Base-by-base conservation (phyloP, 1,140 invertebrate genomes). In the Leptinotarsa texana region DNA sequence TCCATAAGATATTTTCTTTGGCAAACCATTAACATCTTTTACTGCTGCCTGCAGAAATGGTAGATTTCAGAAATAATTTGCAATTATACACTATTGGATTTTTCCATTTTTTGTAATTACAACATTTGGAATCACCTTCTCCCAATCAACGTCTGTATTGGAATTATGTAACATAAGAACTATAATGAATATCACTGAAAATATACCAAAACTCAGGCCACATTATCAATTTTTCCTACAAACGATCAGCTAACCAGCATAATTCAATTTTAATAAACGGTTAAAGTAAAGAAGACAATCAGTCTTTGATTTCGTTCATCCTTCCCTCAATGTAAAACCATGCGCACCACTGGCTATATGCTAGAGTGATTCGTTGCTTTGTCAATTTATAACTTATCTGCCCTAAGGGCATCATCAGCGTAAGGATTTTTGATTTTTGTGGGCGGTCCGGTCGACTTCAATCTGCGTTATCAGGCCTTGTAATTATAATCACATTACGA, bases 351-450 rank as follows among this genome's bases (percentile, higher is more conserved):
- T 65, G 63, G 63, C 27, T 65, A 65, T 69, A 47, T 27, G 18
- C 21, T 33, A 47, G 67, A 72, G 72, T 69, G 63, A 76, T 76
- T 72, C 68, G 63, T 69, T 68, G 76, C 77, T 78, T 78, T 78
- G 77, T 78, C 77, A 78, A 78, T 78, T 78, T 78, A 73, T 78
- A 76, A 68, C 71, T 74, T 76, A 72, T 77, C 57, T 76, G 75
- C 75, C 77, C 75, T 49, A 22, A 47, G 65, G 77, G 77, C 75
- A 76, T 78, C 75, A 78, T 78, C 77, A 78, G 69, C 61, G 75
- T 72, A 74, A 72, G 69, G 75, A 78, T 78, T 78, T 78, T 78
- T 78, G 77, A 78, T 78, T 78, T 78, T 78, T 76, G 77, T 78
- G 72, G 77, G 77, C 77, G 77, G 72, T 66, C 69, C 73, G 49